Conservation (phyloP, 2,888 invertebrate genomes). For the Sesia bembeciformis region DNA sequence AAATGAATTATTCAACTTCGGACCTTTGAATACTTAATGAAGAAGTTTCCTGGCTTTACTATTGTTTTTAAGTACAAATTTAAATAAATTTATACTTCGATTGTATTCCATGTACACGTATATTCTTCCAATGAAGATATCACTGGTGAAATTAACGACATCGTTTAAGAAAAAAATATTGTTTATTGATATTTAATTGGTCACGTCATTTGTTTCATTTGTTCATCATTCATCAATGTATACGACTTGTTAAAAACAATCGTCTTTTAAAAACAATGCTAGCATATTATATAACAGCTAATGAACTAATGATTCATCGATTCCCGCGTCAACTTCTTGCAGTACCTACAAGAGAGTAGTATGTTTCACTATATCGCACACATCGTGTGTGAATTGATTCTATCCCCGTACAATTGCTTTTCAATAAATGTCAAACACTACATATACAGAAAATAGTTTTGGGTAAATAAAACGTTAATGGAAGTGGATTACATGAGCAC, state of each 20-base stretch:
- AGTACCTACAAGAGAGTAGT: slow-evolving; percentile 19
- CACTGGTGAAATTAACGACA: too few species aligned
- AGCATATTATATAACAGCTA: slow-evolving; percentile 31
- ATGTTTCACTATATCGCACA: slow-evolving; percentile 32
- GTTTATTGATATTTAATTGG: slow-evolving; percentile 12
- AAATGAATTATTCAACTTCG: too few species aligned
- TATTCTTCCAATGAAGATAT: too few species aligned
- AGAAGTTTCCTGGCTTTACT: too few species aligned
- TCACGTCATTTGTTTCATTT: slow-evolving; percentile 45
- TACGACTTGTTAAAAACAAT: slow-evolving; percentile 47
- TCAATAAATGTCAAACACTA: background rate
- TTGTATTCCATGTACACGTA: too few species aligned
- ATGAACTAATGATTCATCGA: slow-evolving; percentile 47
- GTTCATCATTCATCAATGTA: slow-evolving; percentile 26
- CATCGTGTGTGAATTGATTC: slow-evolving; percentile 25
- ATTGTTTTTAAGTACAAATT: too few species aligned
- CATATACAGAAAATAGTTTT: background rate
- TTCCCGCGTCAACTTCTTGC: slow-evolving; percentile 35
- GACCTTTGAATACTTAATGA: too few species aligned
- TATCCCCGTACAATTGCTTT: slow-evolving; percentile 6
- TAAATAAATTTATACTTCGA: too few species aligned
- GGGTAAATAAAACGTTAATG: slow-evolving; percentile 31
- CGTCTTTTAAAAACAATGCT: slow-evolving; percentile 52
- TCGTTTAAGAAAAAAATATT: background rate
- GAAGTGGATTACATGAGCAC: slow-evolving; percentile 46